Evolutionary conservation across 2,888 invertebrate genomes (phyloP), one percentile per base, ranked within the genome.

Genomic region (Andrena praecox): DNA sequence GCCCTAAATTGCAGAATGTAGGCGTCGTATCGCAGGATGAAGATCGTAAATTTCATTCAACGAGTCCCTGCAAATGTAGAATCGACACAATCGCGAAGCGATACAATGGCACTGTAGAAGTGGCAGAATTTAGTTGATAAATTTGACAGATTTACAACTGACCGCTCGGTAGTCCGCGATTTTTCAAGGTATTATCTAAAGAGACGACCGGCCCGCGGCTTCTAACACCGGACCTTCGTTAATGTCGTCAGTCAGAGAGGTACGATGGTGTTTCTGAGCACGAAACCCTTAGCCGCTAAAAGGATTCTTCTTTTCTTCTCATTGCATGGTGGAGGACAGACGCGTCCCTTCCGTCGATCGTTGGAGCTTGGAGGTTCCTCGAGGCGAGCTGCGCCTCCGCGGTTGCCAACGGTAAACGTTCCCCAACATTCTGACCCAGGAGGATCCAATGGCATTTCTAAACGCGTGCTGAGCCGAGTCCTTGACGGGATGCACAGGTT

Each of bases 371-470:
- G 10, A 24, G 24, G 24, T 56, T 24, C 24, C 56, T 20, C 10
- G 56, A 24, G 56, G 52, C 52, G 20, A 27, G 29, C 60, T 27
- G 29, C n/a, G 20, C 20, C 10, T 48, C 20, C n/a, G 29, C 10
- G 35, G 10, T 29, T 20, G 20, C 7, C 50, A 60, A 31, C 52
- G 71, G 66, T 20, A 42, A 33, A 35, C 75, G 73, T 60, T 60
- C 20, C 64, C 62, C 68, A 64, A 68, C 62, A 42, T 52, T 69
- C 74, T 72, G 75, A 78, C 77, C 79, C 85, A 82, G 80, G 82
- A 86, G 87, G 82, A 80, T 85, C 82, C 82, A 83, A 85, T 87
- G 89, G 89, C 89, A 89, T 89, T 89, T 89, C 87, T 86, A 82
- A 87, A 80, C 75, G 79, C 76, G 35, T 75, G 68, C 29, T 54